These are phyloP conservation scores for Balanococcus diminutus DNA, from an alignment of 2,888 invertebrate genomes.

Conservation along the genomic window DNA sequence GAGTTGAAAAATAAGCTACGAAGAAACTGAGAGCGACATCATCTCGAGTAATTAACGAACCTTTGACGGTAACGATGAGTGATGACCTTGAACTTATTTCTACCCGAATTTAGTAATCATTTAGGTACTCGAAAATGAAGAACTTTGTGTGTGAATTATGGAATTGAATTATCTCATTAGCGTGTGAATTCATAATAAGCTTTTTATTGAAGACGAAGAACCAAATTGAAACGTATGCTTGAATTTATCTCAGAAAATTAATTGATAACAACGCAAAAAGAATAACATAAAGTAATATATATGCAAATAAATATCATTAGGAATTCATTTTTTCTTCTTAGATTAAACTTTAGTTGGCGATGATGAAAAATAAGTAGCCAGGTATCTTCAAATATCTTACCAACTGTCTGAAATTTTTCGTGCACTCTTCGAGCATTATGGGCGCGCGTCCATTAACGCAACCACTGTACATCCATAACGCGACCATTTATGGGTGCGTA, in stretches of 20 bases:
- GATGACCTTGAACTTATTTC: neutral
- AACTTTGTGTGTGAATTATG: neutral
- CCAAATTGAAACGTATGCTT: slow-evolving; percentile 15
- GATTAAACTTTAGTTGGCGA: neutral
- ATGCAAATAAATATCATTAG: slow-evolving; percentile 36
- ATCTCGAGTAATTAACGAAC: slow-evolving; percentile 23
- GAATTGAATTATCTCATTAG: slow-evolving; percentile 28
- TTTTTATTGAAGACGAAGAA: slow-evolving; percentile 26
- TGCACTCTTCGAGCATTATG: neutral
- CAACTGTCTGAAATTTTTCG: neutral
- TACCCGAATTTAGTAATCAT: neutral
- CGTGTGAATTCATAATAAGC: neutral
- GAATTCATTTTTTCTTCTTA: slow-evolving; percentile 11
- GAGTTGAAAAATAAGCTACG: slow-evolving; percentile 4
- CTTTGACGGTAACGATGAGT: neutral
- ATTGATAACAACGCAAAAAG: slow-evolving; percentile 19
- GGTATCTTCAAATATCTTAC: neutral
- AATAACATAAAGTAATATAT: slow-evolving; percentile 39
- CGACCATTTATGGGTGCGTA: too few species aligned
- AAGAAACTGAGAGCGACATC: neutral
- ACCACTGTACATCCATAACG: too few species aligned
- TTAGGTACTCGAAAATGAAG: too few species aligned
- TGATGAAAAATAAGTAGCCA: neutral
- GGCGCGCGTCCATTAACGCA: too few species aligned
- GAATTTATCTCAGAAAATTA: slow-evolving; percentile 11